Evolutionary conservation across 2,113 vertebrate species (phyloP).

Genomic region (Myodes glareolus): DNA sequence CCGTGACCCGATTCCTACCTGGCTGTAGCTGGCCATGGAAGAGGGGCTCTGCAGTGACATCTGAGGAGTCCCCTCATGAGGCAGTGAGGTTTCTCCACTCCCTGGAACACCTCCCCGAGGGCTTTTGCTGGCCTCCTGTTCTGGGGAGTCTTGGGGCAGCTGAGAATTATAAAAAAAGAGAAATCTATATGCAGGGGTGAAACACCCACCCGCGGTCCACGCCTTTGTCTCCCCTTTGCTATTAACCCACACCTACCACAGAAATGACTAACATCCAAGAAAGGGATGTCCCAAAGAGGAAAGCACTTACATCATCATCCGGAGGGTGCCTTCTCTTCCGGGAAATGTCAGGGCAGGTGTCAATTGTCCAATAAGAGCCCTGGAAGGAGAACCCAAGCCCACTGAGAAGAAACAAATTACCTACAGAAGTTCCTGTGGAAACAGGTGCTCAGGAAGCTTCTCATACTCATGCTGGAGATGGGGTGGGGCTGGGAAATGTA

Average conservation of each 20-base stretch:
- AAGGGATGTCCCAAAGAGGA: not conserved
- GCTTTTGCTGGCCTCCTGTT: constrained; percentile 90
- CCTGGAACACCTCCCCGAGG: constrained; percentile 86
- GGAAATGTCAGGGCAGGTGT: constrained; percentile 91
- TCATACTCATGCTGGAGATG: not conserved
- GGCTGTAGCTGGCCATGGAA: constrained; percentile 86
- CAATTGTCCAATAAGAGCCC: constrained; percentile 99
- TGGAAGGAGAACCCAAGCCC: constrained; percentile 81
- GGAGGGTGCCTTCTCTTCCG: constrained; percentile 93
- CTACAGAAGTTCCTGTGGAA: not conserved
- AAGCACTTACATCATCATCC: constrained; percentile 89
- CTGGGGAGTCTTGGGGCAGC: constrained; percentile 89
- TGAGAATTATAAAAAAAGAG: constrained; percentile 70
- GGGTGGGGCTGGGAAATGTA: not conserved
- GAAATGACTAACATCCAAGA: not conserved
- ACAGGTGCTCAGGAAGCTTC: not conserved
- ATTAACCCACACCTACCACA: not conserved
- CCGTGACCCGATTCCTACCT: constrained; percentile 79
- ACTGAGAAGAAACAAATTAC: constrained; percentile 7
- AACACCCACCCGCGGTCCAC: not conserved
- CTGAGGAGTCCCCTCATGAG: constrained; percentile 86
- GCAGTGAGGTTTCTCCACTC: constrained; percentile 86
- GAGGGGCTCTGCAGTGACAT: constrained; percentile 86
- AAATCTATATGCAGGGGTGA: constrained; percentile 68
- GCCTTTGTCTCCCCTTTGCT: not conserved